Base-by-base conservation (phyloP, 2,797 vertebrate genomes). In the Ctenopoma multispine region DNA sequence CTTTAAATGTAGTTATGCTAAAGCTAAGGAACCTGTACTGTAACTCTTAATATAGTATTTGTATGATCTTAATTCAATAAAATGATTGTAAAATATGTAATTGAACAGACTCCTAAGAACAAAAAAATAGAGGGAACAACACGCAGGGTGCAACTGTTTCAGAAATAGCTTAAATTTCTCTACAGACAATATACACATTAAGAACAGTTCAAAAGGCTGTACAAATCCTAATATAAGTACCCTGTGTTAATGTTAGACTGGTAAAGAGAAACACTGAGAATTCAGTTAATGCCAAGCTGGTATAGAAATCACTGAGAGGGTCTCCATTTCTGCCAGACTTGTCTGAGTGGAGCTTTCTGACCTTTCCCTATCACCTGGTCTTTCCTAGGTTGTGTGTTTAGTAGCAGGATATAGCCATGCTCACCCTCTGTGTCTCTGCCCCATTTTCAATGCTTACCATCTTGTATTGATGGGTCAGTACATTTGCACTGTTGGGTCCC, bases 381-480 rank as follows among this genome's bases (percentile, higher is more conserved):
- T 73, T 31, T 70, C 27, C 38, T 67, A 57, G 44, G 47, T 60
- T 48, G 43, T 44, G 51, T 38, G 51, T 72, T 83, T 75, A 64
- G 54, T 48, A 68, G 40, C 51, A 29, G 54, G 36, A 46, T 72
- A 63, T 51, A 41, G 66, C 76, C 43, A 48, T 21, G n/a, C 46
- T 15, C 15, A 1, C 18, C 34, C 27, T 60, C 43, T 43, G 49
- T 80, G 46, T 63, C 23, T 72, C 63, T 59, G 17, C 17, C 40
- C 55, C 51, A 34, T 20, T 69, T 83, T 79, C 56, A 72, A 20
- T 55, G 74, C 60, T 55, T 65, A 61, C 71, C 50, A 48, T 80
- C 61, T 62, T 70, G 41, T 73, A 71, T 63, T 81, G 63, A 79
- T 70, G 48, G 69, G 73, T 86, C 79, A 77, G 64, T 77, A 72